These are phyloP conservation scores for Channa maculata DNA, from an alignment of 2,113 vertebrate genomes.

Conservation along the genomic window DNA sequence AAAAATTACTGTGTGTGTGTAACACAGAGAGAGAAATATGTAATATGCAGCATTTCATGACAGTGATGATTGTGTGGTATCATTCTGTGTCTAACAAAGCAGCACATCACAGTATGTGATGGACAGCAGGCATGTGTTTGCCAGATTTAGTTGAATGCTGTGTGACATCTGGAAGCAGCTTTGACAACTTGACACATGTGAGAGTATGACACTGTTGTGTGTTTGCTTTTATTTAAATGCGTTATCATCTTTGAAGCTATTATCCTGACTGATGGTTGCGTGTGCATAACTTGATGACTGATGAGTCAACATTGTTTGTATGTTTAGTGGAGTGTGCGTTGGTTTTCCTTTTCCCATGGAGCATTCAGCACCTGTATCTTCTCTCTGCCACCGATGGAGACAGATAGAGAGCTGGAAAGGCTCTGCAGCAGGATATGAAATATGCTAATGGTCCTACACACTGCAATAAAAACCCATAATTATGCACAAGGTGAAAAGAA, in stretches of 20 bases:
- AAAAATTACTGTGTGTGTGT: slow-evolving; percentile 11
- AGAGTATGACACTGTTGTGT: background rate
- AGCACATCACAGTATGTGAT: slow-evolving; percentile 9
- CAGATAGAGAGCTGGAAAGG: slow-evolving; percentile 46
- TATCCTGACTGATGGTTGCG: slow-evolving; percentile 12
- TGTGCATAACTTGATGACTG: background rate
- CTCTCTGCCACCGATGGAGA: slow-evolving; percentile 32
- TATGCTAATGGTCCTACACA: slow-evolving; percentile 69
- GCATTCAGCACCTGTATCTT: slow-evolving; percentile 40
- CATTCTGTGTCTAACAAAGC: slow-evolving; percentile 21
- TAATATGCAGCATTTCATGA: slow-evolving; percentile 18
- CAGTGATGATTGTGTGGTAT: slow-evolving; percentile 6
- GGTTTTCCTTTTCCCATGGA: background rate
- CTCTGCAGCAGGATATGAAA: slow-evolving; percentile 69
- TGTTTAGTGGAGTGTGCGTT: slow-evolving; percentile 20
- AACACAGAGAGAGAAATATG: background rate
- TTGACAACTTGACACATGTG: slow-evolving; percentile 6
- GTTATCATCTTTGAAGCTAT: slow-evolving; percentile 1
- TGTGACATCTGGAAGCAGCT: slow-evolving; percentile 19
- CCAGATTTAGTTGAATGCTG: background rate
- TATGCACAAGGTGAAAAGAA: slow-evolving; percentile 22
- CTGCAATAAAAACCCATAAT: slow-evolving; percentile 54
- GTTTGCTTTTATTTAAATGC: slow-evolving; percentile 6
- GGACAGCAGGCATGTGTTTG: slow-evolving; percentile 26
- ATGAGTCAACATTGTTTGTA: slow-evolving; percentile 16